Base-by-base conservation (phyloP, 2,888 invertebrate genomes). In the Meteorus colon region DNA sequence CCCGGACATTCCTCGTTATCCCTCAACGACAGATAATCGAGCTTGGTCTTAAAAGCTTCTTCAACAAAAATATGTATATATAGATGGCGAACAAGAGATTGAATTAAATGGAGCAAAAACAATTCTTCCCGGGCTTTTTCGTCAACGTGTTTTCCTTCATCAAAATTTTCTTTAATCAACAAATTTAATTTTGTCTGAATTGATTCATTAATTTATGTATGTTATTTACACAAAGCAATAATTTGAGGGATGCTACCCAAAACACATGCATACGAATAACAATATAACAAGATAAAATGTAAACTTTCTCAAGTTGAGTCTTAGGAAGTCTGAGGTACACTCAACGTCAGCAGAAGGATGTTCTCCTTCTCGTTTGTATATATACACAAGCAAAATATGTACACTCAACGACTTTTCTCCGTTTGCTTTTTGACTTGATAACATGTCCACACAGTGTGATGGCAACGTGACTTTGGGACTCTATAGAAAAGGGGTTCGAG, bases 371-470 rank as follows among this genome's bases (percentile, higher is more conserved):
- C 8, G 2, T 19, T 6, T n/a, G 34, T 8, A n/a, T n/a, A 24
- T 19, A 19, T 19, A 19, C 55, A 48, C 19, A n/a, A n/a, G 3
- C 51, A 51, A 51, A 5, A 5, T 19, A 55, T n/a, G 6, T 19
- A 19, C 19, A 55, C 19, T 55, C 1, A 55, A 55, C n/a, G 19
- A 55, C 19, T 55, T 24, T 55, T 8, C 24, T 6, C 8, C 55
- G 55, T 55, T 55, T 19, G 55, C 55, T 19, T 55, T 55, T 55
- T 19, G 55, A 55, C 55, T 55, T 55, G 55, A 55, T 19, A 55
- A 55, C 19, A 55, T 55, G 55, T 55, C 19, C 19, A 55, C 19
- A 55, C n/a, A 55, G 6, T 19, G 55, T 19, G 55, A 8, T 4
- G 55, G 5, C 8, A 19, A 24, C 19, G 19, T 55, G 55, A 55